Evolutionary conservation across 2,113 vertebrate genomes (phyloP), one percentile per base, ranked within the genome.

Genomic region (Epinephelus fuscoguttatus): DNA sequence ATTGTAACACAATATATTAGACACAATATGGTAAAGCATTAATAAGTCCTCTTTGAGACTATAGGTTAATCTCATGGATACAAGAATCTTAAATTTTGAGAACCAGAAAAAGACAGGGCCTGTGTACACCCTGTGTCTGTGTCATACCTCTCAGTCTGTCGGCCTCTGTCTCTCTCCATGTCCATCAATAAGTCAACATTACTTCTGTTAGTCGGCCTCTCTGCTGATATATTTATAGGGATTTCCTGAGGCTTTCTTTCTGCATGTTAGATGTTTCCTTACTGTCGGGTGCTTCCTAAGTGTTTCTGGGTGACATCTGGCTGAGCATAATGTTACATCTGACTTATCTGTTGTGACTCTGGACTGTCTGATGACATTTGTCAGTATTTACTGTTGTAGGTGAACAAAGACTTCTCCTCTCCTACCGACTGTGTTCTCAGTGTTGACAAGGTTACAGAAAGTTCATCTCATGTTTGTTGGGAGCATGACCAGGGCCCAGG

Each of bases 351-450:
- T 78, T 86, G 64, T 90, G 91, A 88, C 88, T 80, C 70, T 17
- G 37, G 72, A 84, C 85, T 87, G 90, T 90, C 87, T 90, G 85
- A 61, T 86, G 88, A 89, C 73, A 87, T 91, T 92, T 91, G 86
- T 92, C 90, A 87, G 74, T 70, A 70, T 88, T 86, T 80, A 84
- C 76, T 89, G 74, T 82, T 59, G 56, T 27, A 78, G 82, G 74
- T 88, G 86, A 90, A 91, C 87, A 83, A 81, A 83, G 84, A 61
- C 68, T 62, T 86, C 75, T 75, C 74, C 55, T 82, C 71, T 71
- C 59, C 25, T 60, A 33, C 82, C 8, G 23, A 19, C 76, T 75
- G 75, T 71, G 80, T 83, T 45, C 86, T 90, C 67, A 25, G 45
- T 63, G 81, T 57, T 86, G 91, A 85, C 92, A 82, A 69, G 91